These are phyloP conservation scores for Andricus grossulariae DNA, from an alignment of 1,140 invertebrate genomes.

Conservation along the genomic window DNA sequence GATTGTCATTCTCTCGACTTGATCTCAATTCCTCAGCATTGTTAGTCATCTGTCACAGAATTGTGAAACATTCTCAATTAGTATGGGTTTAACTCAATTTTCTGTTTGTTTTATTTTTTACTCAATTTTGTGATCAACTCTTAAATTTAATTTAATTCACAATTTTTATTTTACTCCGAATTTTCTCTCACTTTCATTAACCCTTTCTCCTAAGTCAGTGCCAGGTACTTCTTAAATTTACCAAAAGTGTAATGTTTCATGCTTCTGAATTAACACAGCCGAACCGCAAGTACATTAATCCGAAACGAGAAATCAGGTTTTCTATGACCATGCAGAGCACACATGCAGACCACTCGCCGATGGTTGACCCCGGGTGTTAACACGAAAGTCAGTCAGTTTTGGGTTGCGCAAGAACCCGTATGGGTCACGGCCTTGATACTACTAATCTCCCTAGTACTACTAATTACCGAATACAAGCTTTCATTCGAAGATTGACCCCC, in stretches of 20 bases:
- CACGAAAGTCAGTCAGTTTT: too few species aligned
- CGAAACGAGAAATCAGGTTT: constrained; percentile 50
- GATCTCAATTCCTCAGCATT: constrained; percentile 16
- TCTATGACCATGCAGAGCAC: constrained; percentile 42
- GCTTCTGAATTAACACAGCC: constrained; percentile 47
- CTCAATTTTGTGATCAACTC: not conserved
- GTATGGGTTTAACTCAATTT: constrained; percentile 38
- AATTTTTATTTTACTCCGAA: constrained; percentile 27
- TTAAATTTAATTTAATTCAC: not conserved
- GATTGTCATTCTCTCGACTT: not conserved
- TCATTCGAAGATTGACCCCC: constrained; percentile 47
- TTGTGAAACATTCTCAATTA: constrained; percentile 52
- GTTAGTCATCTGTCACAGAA: constrained; percentile 50
- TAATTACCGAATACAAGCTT: constrained; percentile 46
- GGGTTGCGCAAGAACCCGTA: constrained; percentile 49
- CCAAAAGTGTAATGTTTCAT: constrained; percentile 51
- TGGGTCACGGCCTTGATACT: constrained; percentile 39
- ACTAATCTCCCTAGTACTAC: constrained; percentile 46
- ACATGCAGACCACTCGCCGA: constrained; percentile 52
- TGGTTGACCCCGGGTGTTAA: constrained; percentile 40
- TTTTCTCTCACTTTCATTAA: constrained; percentile 38
- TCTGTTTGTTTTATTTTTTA: constrained; percentile 24
- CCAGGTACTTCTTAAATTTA: constrained; percentile 47
- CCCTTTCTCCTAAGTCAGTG: constrained; percentile 35
- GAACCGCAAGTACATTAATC: constrained; percentile 42